phyloP scores from a whole-genome alignment of 1,140 invertebrate species.

The Drosophila nigrodunni region DNA sequence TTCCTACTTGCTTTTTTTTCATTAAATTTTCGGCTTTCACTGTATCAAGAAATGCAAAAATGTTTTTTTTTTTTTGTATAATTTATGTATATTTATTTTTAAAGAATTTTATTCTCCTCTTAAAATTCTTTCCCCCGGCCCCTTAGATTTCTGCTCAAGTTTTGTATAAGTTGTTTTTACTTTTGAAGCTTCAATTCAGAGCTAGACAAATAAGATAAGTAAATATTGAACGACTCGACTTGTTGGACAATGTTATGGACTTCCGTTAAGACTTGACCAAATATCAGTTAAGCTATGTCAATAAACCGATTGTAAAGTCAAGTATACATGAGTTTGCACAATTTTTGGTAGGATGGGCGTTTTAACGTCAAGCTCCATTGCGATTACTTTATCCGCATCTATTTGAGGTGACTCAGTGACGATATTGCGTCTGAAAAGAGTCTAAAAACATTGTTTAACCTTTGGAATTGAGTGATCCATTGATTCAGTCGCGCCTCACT shows the following conservation, averaged over 20 bases:
- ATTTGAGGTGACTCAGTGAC: conserved; percentile 1
- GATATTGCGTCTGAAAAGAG: conserved; percentile 24
- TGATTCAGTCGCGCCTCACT: conserved; percentile 38
- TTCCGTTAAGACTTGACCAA: conserved; percentile 29
- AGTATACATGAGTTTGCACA: conserved; percentile 39
- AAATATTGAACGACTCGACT: conserved; percentile 31
- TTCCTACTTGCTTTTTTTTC: too few relatives aligned
- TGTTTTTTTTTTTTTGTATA: too few relatives aligned
- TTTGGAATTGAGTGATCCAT: conserved; percentile 23
- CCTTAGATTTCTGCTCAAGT: too few relatives aligned
- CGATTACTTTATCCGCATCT: conserved; percentile 34
- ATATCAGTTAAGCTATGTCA: conserved; percentile 38
- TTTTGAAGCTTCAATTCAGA: conserved; percentile 12
- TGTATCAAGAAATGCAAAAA: too few relatives aligned
- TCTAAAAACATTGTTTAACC: conserved; percentile 7
- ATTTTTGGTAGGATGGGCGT: not conserved
- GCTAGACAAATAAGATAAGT: conserved; percentile 28
- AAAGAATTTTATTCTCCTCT: too few relatives aligned
- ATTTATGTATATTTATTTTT: too few relatives aligned
- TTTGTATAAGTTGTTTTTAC: not conserved
- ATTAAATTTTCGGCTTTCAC: not conserved
- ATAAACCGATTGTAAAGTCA: conserved; percentile 23
- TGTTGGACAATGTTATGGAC: conserved; percentile 40
- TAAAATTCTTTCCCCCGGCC: too few relatives aligned
- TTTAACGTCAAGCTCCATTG: conserved; percentile 38